Evolutionary conservation across 2,888 invertebrate species (phyloP).

Genomic region (Brachyopa scutellaris): DNA sequence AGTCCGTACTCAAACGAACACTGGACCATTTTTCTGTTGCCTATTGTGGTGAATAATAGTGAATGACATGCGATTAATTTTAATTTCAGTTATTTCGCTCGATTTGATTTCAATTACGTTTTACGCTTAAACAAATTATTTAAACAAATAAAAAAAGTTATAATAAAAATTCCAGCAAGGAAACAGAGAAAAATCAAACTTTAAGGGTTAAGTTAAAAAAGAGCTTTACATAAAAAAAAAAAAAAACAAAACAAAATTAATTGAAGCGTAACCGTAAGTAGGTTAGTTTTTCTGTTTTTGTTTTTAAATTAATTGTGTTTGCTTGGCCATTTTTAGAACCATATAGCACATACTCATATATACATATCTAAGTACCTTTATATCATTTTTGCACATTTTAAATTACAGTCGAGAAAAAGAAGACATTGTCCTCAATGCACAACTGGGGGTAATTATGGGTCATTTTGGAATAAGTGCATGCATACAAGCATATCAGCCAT

Average conservation of each 20-base stretch:
- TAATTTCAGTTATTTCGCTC: constrained; percentile 22
- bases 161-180: constrained; percentile 19
- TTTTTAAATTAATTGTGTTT: constrained; percentile 15
- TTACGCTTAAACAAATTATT: constrained; percentile 5
- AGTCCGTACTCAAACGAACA: constrained; percentile 76
- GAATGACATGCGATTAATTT: constrained; percentile 41
- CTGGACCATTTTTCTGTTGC: constrained; percentile 77
- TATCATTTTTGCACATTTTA: too few relatives aligned
- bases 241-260: constrained; percentile 27
- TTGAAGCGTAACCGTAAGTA: constrained; percentile 39
- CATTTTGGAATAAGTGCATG: background rate
- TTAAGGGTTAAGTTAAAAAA: background rate
- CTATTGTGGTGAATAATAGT: constrained; percentile 67
- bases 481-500: too few relatives aligned
- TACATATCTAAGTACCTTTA: too few relatives aligned
- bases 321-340: too few relatives aligned
- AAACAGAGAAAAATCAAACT: constrained; percentile 9
- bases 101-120: constrained; percentile 29
- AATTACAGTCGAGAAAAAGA: too few relatives aligned
- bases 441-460: background rate
- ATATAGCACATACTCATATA: too few relatives aligned
- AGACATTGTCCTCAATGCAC: background rate
- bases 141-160: constrained; percentile 10
- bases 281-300: background rate
- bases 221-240: background rate